Evolutionary conservation across 2,113 vertebrate species (phyloP), one percentile per base, ranked within the genome.

Genomic region (Pelobates fuscus): DNA sequence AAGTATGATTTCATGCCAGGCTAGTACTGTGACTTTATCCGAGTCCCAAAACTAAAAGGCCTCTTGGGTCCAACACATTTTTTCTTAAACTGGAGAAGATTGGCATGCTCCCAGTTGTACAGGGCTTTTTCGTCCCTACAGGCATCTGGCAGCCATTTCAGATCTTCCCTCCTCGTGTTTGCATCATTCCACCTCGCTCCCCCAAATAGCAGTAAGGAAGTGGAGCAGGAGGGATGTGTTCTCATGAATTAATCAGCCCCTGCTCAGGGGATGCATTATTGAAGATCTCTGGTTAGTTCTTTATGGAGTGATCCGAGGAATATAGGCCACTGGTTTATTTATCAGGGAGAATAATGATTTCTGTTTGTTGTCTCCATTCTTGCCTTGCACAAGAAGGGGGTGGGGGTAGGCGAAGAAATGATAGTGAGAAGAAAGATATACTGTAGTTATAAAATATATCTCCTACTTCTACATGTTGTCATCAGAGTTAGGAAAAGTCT

Each of bases 321-420:
- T 90, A 90, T 84, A 88, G 88, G 82, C 85, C 85, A 89, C 86
- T 92, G 89, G 91, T 91, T 93, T 91, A 93, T 93, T 92, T 94
- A 92, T 91, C 92, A 91, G 83, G 80, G 67, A 92, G 92, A 91
- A 92, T 93, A 92, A 93, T 89, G 89, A 91, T 92, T 93, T 89
- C 80, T 46, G n/a, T 0, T 2, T 77, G 73, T 77, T 77, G 73
- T 68, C 21, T 68, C 41, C 52, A 58, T 46, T 26, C 55, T 54
- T 46, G 57, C 25, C 65, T 63, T 37, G 27, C 57, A 32, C 41
- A 60, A 70, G 55, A 25, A 29, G 12, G 44, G 3, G 21, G 62
- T n/a, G 62, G 5, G 17, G 8, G 46, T 25, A 29, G 72, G 52
- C 61, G 58, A 52, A 24, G 65, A 57, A 25, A 61, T 49, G 64